These are phyloP conservation scores for Ceraclea dissimilis DNA, from an alignment of 2,888 invertebrate genomes.

Conservation along the genomic window DNA sequence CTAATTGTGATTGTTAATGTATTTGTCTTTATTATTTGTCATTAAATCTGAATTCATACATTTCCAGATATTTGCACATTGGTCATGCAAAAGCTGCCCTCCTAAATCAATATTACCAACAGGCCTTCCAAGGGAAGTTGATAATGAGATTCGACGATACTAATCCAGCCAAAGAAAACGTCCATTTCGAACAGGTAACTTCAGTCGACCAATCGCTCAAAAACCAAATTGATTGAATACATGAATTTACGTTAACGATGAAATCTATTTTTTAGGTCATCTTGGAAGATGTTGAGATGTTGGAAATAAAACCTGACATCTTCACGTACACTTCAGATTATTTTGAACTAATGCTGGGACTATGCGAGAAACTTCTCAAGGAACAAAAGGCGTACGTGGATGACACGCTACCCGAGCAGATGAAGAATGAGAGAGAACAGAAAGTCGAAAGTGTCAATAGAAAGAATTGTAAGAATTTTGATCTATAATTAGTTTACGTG, in stretches of 20 bases:
- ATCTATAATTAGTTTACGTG: too few relatives aligned
- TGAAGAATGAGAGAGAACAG: constrained; percentile 93
- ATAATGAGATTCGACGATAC: constrained; percentile 99
- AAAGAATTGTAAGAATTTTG: constrained; percentile 63
- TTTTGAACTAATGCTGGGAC: constrained; percentile 84
- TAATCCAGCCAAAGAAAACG: constrained; percentile 97
- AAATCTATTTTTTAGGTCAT: constrained; percentile 53
- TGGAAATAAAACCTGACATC: constrained; percentile 85
- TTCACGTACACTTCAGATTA: constrained; percentile 96
- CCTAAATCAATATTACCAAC: constrained; percentile 94
- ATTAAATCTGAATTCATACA: too few relatives aligned
- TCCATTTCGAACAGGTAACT: constrained; percentile 87
- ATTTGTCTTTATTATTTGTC: too few relatives aligned
- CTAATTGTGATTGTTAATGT: too few relatives aligned
- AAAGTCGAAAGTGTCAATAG: constrained; percentile 77
- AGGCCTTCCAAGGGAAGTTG: constrained; percentile 84
- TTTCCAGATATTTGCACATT: constrained; percentile 78
- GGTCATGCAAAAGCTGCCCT: constrained; percentile 99
- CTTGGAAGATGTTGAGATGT: constrained; percentile 82
- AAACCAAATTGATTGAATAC: too few relatives aligned
- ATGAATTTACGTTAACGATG: too few relatives aligned
- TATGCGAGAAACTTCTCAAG: constrained; percentile 81
- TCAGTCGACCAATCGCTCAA: too few relatives aligned
- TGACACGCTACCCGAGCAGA: constrained; percentile 87
- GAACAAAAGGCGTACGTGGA: constrained; percentile 94